Evolutionary conservation across 2,797 vertebrate species (phyloP).

Genomic region (Manis javanica): DNA sequence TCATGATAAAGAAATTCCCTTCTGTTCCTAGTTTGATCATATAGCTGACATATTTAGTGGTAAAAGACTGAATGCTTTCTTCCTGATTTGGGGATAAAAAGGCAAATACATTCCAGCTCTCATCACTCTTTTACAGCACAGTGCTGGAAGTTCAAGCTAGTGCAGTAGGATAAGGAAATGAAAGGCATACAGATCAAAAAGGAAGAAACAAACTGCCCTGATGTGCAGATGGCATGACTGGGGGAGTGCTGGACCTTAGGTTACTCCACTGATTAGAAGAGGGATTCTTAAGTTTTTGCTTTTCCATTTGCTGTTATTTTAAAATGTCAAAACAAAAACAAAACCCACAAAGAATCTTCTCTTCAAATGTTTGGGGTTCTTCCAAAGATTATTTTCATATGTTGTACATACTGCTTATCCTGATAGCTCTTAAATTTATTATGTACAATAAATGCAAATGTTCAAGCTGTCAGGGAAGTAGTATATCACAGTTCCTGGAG

Average conservation of each 20-base stretch:
- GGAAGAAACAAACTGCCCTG: background rate
- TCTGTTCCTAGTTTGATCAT: too few species aligned
- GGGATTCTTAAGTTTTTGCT: background rate
- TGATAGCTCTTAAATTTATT: background rate
- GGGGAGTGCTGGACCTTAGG: background rate
- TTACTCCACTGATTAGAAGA: background rate
- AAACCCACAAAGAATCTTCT: background rate
- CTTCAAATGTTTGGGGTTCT: background rate
- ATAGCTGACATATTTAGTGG: background rate
- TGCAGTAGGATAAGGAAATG: background rate
- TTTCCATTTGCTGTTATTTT: background rate
- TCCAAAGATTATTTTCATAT: background rate
- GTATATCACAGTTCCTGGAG: background rate
- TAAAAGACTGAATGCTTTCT: background rate
- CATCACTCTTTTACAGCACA: background rate
- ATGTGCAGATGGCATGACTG: background rate
- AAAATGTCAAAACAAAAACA: background rate
- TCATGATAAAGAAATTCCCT: background rate
- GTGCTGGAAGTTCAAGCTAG: background rate
- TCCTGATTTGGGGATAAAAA: background rate
- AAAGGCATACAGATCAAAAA: background rate
- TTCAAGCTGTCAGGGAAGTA: background rate
- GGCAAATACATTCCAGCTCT: background rate
- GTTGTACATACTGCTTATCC: background rate
- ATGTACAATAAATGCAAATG: background rate